Base-by-base conservation (phyloP, 2,113 vertebrate species). In the Artemisiospiza belli region DNA sequence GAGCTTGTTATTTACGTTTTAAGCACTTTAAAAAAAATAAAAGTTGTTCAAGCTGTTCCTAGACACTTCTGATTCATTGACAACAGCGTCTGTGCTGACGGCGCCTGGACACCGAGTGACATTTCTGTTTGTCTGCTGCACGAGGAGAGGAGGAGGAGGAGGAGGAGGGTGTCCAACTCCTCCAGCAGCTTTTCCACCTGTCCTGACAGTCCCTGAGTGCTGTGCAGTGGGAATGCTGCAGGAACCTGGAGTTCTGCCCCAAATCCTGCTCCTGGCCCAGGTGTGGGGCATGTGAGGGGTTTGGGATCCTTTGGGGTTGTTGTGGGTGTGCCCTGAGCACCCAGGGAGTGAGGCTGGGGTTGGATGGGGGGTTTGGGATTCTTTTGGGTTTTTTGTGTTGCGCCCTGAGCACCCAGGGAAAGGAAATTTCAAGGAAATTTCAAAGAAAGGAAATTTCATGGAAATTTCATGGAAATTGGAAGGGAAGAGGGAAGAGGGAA, bases 1-100 rank as follows among this genome's bases (percentile, higher is more conserved):
- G 96, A 98, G 98, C 97, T 97, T 98, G 95, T 97, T 97, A 91
- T 98, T 97, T 97, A 97, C 97, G 96, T 98, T 98, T 98, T 85
- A 72, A 97, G 98, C 98, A 98, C 98, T 98, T 98, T 97, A 98
- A 97, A 94, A 87, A 77, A 93, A 81, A 92, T 97, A 98, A 98
- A 97, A 88, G 95, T 93, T 93, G 93, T 97, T 96, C 94, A 96
- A 96, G 94, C 96, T 96, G 95, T 97, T 97, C 96, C 94, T 97
- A 96, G 94, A 95, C 63, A 80, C 83, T 77, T 93, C 30, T 83
- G 93, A 88, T 88, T 85, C 96, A 81, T 49, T 94, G 92, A 94
- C 96, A 95, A 67, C 94, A 83, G 96, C 89, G 47, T 95, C 97
- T 95, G 58, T 96, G 92, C 96, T 97, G 97, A 90, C 33, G 35